Evolutionary conservation across 1,140 invertebrate species (phyloP), one percentile per base, ranked within the genome.

Genomic region (Bradysia coprophila): DNA sequence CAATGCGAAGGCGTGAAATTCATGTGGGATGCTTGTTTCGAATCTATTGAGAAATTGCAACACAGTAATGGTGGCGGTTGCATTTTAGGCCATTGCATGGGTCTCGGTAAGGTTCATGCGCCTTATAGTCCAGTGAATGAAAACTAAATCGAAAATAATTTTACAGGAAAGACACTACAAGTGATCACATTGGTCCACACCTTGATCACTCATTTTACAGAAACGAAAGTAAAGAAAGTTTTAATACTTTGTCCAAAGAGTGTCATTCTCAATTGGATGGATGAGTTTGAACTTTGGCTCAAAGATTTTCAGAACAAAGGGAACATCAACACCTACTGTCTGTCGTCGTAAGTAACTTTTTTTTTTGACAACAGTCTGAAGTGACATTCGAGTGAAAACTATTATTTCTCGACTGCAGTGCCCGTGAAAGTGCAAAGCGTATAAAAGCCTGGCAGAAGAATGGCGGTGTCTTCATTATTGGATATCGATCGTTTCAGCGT

Each of bases 11-110:
- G 92, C 48, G 79, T 98, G 1, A 85, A 93, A 61, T 98, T 99
- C 55, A 89, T 98, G 81, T 99, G 89, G 84, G 80, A 97, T 54
- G 81, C 82, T 28, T 88, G 86, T 52, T 89, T 89, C 52, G 94
- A 98, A 59, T 86, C 84, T 15, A 49, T 95, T 0, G 76, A 88
- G 49, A 69, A 76, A 28, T 65, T 79, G 2, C 76, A 89, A 56
- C 74, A 73, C 24, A 69, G 72, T 21, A 71, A 73, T 43, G 73
- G 87, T 10, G 81, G 82, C 1, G 83, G 84, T 5, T 92, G 89
- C 57, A 95, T 97, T 54, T 63, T 97, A 16, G 92, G 92, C 2
- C 93, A 98, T 67, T 97, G 81, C 50, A 84, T 85, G 81, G 81
- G 81, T 46, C 62, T 88, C 5, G 80, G 81, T 34, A 81, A 81